phyloP scores from a whole-genome alignment of 2,888 invertebrate species.

The Parnassius smintheus region DNA sequence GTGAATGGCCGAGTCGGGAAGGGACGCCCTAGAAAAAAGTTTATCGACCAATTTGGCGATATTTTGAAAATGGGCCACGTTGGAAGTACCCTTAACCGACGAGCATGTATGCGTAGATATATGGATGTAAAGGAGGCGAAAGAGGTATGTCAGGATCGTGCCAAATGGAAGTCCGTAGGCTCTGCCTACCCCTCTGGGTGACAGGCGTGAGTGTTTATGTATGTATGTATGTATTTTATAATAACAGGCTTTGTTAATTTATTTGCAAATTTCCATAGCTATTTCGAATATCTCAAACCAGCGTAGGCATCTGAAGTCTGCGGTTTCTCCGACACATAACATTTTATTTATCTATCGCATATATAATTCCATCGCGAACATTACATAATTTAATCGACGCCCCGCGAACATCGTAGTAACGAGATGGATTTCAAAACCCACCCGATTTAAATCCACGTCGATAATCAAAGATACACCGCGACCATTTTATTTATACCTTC shows the following conservation, averaged over 20 bases:
- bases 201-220: too few relatives aligned
- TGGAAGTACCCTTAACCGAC: too few relatives aligned
- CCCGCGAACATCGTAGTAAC: constrained; percentile 37
- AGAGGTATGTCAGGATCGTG: too few relatives aligned
- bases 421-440: constrained; percentile 39
- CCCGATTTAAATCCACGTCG: constrained; percentile 44
- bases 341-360: constrained; percentile 15
- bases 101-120: too few relatives aligned
- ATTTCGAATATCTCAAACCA: background rate
- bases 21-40: too few relatives aligned
- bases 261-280: background rate
- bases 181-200: too few relatives aligned
- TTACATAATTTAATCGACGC: constrained; percentile 42
- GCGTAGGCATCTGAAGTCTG: constrained; percentile 1
- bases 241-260: background rate
- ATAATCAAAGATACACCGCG: constrained; percentile 51
- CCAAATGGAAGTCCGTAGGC: too few relatives aligned
- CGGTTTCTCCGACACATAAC: constrained; percentile 22
- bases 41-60: too few relatives aligned
- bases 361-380: constrained; percentile 7
- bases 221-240: too few relatives aligned
- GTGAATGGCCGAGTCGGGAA: too few relatives aligned
- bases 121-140: too few relatives aligned
- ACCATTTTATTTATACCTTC: constrained; percentile 34
- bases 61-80: too few relatives aligned